These are phyloP conservation scores for Ophion ventricosus DNA, from an alignment of 2,888 invertebrate genomes.

Conservation along the genomic window DNA sequence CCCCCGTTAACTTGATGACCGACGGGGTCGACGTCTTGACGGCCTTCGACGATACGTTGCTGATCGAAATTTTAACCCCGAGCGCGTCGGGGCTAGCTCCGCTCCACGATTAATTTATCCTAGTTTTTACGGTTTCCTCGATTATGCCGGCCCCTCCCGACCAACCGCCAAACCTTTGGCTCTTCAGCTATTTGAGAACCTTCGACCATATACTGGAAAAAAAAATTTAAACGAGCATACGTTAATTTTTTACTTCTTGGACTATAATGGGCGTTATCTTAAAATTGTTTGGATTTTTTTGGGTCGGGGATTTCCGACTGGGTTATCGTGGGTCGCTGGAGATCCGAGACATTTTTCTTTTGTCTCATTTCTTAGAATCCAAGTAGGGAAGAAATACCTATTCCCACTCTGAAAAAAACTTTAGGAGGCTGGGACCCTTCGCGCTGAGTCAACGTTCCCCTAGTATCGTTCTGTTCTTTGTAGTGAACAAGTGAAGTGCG, in stretches of 20 bases:
- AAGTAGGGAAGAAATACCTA: too few species aligned
- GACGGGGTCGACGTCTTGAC: constrained; percentile 83
- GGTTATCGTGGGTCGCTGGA: too few species aligned
- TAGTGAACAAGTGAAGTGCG: neutral
- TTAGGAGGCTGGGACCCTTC: too few species aligned
- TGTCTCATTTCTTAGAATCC: too few species aligned
- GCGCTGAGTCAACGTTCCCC: too few species aligned
- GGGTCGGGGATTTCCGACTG: too few species aligned
- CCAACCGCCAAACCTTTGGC: constrained; percentile 34
- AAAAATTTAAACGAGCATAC: constrained; percentile 67
- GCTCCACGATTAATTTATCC: constrained; percentile 16
- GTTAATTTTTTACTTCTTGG: neutral
- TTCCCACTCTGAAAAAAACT: too few species aligned
- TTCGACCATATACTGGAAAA: constrained; percentile 77
- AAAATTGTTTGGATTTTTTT: too few species aligned
- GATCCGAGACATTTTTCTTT: too few species aligned
- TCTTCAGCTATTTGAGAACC: constrained; percentile 78
- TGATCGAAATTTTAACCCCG: constrained; percentile 44
- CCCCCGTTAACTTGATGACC: constrained; percentile 83
- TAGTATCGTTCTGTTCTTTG: too few species aligned
- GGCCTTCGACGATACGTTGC: constrained; percentile 73
- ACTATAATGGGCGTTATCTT: neutral
- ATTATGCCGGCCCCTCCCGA: constrained; percentile 52
- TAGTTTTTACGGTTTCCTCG: constrained; percentile 23
- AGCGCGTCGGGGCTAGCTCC: constrained; percentile 36